phyloP scores from a whole-genome alignment of 2,113 vertebrate genomes.

The Aptenodytes patagonicus region DNA sequence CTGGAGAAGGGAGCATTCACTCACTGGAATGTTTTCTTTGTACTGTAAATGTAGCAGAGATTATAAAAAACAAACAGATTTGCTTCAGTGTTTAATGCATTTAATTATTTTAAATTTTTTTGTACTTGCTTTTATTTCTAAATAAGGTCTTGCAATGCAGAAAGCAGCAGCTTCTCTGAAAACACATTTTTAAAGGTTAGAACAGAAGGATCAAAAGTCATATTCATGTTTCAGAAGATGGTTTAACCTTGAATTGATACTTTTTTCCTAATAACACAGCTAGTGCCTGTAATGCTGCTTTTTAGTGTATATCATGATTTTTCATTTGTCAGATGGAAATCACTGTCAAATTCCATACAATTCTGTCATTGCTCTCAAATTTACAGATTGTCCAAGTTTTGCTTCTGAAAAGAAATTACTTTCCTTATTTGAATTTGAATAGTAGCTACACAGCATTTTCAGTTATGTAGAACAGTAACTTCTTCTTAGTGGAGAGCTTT shows the following conservation, averaged over 20 bases:
- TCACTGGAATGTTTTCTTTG: not conserved
- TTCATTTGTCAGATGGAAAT: not conserved
- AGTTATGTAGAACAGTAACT: not conserved
- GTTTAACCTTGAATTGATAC: not conserved
- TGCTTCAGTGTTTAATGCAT: not conserved
- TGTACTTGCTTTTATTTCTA: not conserved
- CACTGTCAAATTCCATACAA: not conserved
- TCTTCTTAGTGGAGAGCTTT: not conserved
- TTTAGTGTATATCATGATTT: not conserved
- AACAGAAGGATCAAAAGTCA: not conserved
- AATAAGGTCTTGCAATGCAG: not conserved
- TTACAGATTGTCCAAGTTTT: not conserved
- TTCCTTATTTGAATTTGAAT: not conserved
- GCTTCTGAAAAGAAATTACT: not conserved
- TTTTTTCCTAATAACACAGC: not conserved
- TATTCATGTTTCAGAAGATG: not conserved
- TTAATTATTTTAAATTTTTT: not conserved
- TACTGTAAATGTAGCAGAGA: not conserved
- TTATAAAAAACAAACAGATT: not conserved
- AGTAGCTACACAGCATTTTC: not conserved
- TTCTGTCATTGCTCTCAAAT: not conserved
- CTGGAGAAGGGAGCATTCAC: not conserved
- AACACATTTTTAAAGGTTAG: not conserved
- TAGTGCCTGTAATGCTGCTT: not conserved
- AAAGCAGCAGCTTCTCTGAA: not conserved